Conservation (phyloP, 1,140 invertebrate genomes). For the Acyrthosiphon pisum region DNA sequence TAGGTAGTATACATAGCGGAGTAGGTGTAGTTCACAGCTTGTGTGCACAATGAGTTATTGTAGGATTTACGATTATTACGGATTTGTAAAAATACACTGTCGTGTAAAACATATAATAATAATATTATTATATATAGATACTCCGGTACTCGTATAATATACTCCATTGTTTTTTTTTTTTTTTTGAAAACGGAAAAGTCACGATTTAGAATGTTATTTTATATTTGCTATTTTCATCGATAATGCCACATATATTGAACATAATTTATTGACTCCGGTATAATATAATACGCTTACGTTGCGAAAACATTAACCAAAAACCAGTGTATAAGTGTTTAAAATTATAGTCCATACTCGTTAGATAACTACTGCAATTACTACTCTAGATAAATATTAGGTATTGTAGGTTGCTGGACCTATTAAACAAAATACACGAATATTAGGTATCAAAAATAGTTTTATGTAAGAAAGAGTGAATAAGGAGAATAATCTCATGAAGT, state of each 20-base stretch:
- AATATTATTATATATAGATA: background rate
- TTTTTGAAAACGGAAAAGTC: conserved; percentile 5
- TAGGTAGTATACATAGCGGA: background rate
- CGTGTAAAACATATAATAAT: background rate
- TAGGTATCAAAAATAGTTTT: background rate
- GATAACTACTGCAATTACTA: background rate
- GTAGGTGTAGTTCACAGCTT: background rate
- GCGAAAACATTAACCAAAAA: conserved; percentile 6
- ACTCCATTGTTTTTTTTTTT: background rate
- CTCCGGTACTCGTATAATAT: too few species aligned
- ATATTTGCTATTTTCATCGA: conserved; percentile 32
- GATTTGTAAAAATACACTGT: background rate
- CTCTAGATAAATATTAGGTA: background rate
- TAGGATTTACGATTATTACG: background rate
- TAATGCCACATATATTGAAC: conserved; percentile 5
- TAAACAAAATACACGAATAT: background rate
- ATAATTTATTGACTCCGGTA: background rate
- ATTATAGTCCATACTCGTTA: background rate
- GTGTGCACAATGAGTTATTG: background rate
- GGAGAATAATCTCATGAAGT: background rate
- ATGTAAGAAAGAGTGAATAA: background rate
- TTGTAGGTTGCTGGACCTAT: background rate
- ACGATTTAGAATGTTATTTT: conserved; percentile 46
- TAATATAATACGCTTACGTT: background rate
- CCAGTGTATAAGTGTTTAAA: background rate